Percentiles rank a stretch among this genome's conserved stretches.
Conservation (phyloP, 1,140 invertebrate species). For the Cyclina sinensis region DNA sequence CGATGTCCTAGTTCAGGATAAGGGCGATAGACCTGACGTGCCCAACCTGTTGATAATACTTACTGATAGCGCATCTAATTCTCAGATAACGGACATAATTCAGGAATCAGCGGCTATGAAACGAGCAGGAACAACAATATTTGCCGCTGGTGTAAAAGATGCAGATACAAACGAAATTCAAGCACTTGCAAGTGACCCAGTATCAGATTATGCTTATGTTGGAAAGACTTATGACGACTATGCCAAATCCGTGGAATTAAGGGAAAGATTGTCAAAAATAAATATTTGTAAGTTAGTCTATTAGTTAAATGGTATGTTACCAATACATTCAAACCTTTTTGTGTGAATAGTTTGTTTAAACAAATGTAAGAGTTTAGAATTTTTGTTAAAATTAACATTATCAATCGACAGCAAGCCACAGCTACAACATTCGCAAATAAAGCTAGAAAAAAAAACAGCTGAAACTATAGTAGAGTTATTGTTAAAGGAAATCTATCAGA, state of each 20-base stretch:
- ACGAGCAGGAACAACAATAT: neutral
- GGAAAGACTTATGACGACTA: slow-evolving; percentile 35
- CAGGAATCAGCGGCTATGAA: slow-evolving; percentile 6
- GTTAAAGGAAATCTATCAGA: too few species aligned
- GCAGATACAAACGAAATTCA: slow-evolving; percentile 45
- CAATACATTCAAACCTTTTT: too few species aligned
- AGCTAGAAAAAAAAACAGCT: too few species aligned
- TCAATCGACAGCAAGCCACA: too few species aligned
- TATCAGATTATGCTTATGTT: neutral
- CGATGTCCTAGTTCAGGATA: slow-evolving; percentile 61
- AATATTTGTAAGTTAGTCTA: slow-evolving; percentile 56
- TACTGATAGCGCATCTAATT: slow-evolving; percentile 74
- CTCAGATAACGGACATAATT: neutral
- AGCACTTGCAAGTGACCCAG: slow-evolving; percentile 19
- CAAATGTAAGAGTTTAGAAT: too few species aligned
- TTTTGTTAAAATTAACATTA: too few species aligned
- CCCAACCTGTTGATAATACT: slow-evolving; percentile 77
- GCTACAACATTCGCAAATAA: too few species aligned
- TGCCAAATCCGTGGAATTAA: slow-evolving; percentile 9
- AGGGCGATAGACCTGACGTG: slow-evolving; percentile 76
- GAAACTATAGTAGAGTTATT: too few species aligned
- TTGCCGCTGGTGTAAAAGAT: slow-evolving; percentile 46
- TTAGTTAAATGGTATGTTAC: too few species aligned
- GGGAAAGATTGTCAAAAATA: slow-evolving; percentile 17
- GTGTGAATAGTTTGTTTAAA: too few species aligned